These are phyloP conservation scores for Macrobrachium nipponense DNA, from an alignment of 1,140 invertebrate genomes.

Conservation along the genomic window DNA sequence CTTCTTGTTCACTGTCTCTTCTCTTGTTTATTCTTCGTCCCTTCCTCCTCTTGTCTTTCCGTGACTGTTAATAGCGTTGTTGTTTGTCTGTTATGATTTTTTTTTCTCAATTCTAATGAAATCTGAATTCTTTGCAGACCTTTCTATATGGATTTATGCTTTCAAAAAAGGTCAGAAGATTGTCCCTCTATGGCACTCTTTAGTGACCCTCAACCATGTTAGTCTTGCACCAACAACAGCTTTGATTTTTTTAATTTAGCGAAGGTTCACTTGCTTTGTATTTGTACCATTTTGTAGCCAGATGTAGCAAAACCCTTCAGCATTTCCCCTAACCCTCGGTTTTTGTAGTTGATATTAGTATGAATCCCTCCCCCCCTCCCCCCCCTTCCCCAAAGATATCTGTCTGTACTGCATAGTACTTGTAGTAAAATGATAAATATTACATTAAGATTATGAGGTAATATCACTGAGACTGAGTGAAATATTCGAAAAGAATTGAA, in stretches of 20 bases:
- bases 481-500: too few relatives aligned
- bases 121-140: conserved; percentile 55
- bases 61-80: neutral
- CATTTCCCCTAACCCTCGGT: too few relatives aligned
- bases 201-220: conserved; percentile 12
- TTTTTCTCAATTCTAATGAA: conserved; percentile 23
- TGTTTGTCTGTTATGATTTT: neutral
- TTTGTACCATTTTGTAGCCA: neutral
- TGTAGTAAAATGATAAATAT: too few relatives aligned
- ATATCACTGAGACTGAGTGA: too few relatives aligned
- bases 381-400: too few relatives aligned
- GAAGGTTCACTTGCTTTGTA: neutral
- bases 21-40: neutral
- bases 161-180: conserved; percentile 60
- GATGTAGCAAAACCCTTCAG: neutral
- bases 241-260: neutral
- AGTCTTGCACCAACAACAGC: neutral
- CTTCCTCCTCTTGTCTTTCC: neutral
- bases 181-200: conserved; percentile 29
- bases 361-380: too few relatives aligned
- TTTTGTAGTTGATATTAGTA: neutral
- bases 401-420: too few relatives aligned
- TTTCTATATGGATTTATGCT: conserved; percentile 61
- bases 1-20: neutral
- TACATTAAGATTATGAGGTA: too few relatives aligned